Evolutionary conservation across 2,888 invertebrate species (phyloP).

Genomic region (Buathra laborator): DNA sequence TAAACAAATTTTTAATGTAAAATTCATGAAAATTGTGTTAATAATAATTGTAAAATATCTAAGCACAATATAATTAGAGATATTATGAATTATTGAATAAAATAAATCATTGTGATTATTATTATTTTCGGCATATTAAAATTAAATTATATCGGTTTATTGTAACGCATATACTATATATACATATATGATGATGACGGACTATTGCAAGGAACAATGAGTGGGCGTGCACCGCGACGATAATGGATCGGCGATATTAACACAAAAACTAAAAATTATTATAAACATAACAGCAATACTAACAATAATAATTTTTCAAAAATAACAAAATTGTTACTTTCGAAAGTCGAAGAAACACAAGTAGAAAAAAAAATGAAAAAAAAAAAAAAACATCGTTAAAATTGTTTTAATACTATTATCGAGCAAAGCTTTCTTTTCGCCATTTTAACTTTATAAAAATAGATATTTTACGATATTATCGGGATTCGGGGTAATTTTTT

Average conservation of each 20-base stretch:
- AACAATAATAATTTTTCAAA: neutral
- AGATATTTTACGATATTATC: conserved; percentile 36
- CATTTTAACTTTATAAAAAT: neutral
- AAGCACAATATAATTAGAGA: conserved; percentile 40
- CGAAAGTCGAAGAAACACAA: neutral
- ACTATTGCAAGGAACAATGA: conserved; percentile 68
- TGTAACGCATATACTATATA: neutral
- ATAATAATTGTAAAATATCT: conserved; percentile 41
- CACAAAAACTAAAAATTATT: conserved; percentile 26
- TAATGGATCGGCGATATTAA: conserved; percentile 73
- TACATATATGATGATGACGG: neutral
- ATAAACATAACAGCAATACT: conserved; percentile 13
- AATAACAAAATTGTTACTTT: neutral
- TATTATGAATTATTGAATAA: conserved; percentile 40
- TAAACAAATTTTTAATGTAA: conserved; percentile 30
- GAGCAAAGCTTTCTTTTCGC: conserved; percentile 19
- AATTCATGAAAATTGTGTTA: conserved; percentile 50
- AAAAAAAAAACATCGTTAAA: neutral
- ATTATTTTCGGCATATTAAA: conserved; percentile 18
- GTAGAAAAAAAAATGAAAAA: neutral
- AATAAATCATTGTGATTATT: conserved; percentile 45
- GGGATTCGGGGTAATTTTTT: neutral
- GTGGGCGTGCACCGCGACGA: conserved; percentile 65
- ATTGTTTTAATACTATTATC: conserved; percentile 8
- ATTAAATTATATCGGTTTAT: conserved; percentile 18